These are phyloP conservation scores for Ommatoiulus sabulosus DNA, from an alignment of 2,888 invertebrate genomes.

Conservation along the genomic window DNA sequence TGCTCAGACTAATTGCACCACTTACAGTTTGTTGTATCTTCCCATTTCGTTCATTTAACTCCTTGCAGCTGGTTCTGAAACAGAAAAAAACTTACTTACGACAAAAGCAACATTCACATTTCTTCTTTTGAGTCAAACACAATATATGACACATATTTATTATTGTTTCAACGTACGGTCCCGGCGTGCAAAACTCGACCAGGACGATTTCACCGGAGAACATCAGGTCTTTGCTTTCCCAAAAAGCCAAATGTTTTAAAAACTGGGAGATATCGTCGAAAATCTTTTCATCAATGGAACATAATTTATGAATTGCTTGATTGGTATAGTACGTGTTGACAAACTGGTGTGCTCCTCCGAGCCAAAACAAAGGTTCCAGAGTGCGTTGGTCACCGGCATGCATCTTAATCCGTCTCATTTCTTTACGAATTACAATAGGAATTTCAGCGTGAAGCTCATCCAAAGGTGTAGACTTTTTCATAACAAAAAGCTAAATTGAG, in stretches of 20 bases:
- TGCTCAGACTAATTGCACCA: too few species aligned
- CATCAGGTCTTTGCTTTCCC: neutral
- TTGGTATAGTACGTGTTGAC: neutral
- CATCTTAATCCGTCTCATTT: neutral
- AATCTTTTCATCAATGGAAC: neutral
- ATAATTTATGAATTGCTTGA: neutral
- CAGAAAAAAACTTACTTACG: too few species aligned
- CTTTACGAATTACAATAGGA: neutral
- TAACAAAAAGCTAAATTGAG: neutral
- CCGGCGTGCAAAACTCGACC: neutral
- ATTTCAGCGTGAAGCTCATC: neutral
- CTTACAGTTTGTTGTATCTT: neutral
- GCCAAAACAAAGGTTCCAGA: neutral
- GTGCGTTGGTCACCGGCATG: neutral
- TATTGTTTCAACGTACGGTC: neutral
- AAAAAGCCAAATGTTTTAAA: neutral
- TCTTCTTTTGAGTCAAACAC: too few species aligned
- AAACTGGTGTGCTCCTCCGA: conserved; percentile 9
- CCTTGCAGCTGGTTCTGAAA: neutral
- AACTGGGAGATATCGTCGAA: neutral
- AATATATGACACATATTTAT: too few species aligned
- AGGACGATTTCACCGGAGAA: neutral
- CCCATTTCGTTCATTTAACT: neutral
- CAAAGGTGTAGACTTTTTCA: neutral
- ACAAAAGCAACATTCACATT: too few species aligned